These are phyloP conservation scores for Panthera tigris DNA, from an alignment of 2,113 vertebrate species.

Conservation along the genomic window DNA sequence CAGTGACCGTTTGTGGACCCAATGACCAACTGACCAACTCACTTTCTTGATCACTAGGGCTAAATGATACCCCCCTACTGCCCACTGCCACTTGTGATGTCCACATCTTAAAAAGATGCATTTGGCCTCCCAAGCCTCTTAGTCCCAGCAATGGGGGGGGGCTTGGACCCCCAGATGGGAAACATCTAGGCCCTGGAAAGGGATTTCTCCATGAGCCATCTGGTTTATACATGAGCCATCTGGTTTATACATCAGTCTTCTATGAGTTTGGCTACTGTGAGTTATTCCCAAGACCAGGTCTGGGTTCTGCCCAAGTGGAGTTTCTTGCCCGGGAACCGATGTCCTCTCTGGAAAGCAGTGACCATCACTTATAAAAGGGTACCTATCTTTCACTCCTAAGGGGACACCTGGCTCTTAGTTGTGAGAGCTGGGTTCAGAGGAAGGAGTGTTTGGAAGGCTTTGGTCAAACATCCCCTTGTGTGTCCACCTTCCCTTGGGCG, in stretches of 20 bases:
- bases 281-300: not conserved
- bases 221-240: not conserved
- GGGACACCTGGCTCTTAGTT: not conserved
- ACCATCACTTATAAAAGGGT: not conserved
- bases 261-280: not conserved
- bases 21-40: not conserved
- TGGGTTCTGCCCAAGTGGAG: not conserved
- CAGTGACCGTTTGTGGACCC: not conserved
- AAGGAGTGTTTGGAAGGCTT: not conserved
- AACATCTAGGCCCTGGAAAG: not conserved
- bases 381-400: too few species aligned
- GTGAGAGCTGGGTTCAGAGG: not conserved
- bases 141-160: not conserved
- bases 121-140: not conserved
- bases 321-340: not conserved
- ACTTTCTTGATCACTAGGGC: not conserved
- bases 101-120: not conserved
- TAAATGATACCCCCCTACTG: too few species aligned
- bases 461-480: not conserved
- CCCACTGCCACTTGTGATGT: not conserved
- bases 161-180: not conserved
- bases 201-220: not conserved
- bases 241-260: not conserved
- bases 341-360: not conserved
- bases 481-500: not conserved